phyloP scores from a whole-genome alignment of 2,888 invertebrate species.

The Oscheius onirici region DNA sequence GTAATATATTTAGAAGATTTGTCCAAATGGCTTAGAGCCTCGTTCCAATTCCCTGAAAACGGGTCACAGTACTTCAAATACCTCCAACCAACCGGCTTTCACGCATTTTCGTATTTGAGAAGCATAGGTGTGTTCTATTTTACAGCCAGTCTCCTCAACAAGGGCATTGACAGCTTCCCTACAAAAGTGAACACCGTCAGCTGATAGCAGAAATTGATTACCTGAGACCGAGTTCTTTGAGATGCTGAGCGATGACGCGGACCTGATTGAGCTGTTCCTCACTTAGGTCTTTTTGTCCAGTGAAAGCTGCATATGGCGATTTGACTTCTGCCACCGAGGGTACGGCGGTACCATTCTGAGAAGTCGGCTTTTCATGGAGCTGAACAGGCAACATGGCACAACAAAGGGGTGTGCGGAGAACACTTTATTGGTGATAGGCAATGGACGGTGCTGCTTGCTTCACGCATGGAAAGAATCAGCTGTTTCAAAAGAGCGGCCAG shows the following conservation, averaged over 20 bases:
- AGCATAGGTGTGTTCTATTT: constrained; percentile 59
- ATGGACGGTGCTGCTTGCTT: constrained; percentile 6
- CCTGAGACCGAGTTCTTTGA: constrained; percentile 61
- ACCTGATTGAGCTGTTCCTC: constrained; percentile 42
- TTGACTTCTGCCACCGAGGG: constrained; percentile 17
- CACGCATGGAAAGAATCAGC: constrained; percentile 14
- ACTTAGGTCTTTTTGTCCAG: constrained; percentile 16
- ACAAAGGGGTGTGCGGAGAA: neutral
- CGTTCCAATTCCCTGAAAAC: constrained; percentile 50
- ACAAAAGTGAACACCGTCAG: constrained; percentile 15
- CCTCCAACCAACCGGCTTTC: constrained; percentile 24
- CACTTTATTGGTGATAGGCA: neutral
- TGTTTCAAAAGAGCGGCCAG: constrained; percentile 21
- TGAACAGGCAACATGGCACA: constrained; percentile 3
- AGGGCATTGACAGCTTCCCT: constrained; percentile 63
- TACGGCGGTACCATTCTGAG: neutral
- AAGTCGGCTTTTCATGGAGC: constrained; percentile 21
- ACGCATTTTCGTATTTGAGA: constrained; percentile 47
- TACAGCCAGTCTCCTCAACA: constrained; percentile 65
- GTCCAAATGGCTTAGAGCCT: constrained; percentile 49
- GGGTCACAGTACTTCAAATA: constrained; percentile 16
- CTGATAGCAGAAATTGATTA: constrained; percentile 33
- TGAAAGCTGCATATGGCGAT: constrained; percentile 17
- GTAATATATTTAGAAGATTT: constrained; percentile 35
- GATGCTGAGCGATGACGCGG: constrained; percentile 64